Base-by-base conservation (phyloP, 1,140 invertebrate genomes). In the Diploscapter pachys region DNA sequence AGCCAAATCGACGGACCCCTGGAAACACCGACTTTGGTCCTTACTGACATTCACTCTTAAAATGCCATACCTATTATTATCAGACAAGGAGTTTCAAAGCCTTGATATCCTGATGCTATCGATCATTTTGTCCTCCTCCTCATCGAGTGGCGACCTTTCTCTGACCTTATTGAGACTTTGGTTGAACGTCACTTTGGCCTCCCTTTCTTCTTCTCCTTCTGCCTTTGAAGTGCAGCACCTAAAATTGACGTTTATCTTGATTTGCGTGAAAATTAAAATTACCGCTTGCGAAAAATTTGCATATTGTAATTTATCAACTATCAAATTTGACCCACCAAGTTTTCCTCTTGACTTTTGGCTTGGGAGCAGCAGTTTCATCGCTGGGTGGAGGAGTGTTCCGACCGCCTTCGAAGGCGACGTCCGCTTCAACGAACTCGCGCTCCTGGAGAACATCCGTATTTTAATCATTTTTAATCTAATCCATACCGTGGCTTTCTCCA, bases 401-500 rank as follows among this genome's bases (percentile, higher is more conserved):
- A 54, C 78, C 79, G 52, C 79, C 74, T 66, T 80, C 79, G 62
- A 80, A 80, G 53, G 65, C 76, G 54, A 73, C 73, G 59, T 80
- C 79, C 62, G 73, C 71, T 55, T 80, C 79, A 8, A 80, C 77
- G 55, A 80, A 80, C 65, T 80, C 79, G 11, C 79, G 54, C 62
- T 80, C 79, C 77, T 78, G 54, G 75, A 75, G 59, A 74, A 31
- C n/a, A 77, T 79, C 13, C 63, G 31, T 78, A 55, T 4, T 13
- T 74, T 74, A n/a, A 55, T 53, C 54, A 48, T 73, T 75, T 48
- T 13, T 9, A n/a, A 62, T 9, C 48, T 55, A 69, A 55, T 57
- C 51, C 89, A 90, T 88, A 96, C 95, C 88, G 96, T 99, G 69
- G 96, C 97, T 87, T 95, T 95, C 87, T 99, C 96, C 75, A 99